Evolutionary conservation across 2,888 invertebrate genomes (phyloP).

Genomic region (Ophion ellenae): DNA sequence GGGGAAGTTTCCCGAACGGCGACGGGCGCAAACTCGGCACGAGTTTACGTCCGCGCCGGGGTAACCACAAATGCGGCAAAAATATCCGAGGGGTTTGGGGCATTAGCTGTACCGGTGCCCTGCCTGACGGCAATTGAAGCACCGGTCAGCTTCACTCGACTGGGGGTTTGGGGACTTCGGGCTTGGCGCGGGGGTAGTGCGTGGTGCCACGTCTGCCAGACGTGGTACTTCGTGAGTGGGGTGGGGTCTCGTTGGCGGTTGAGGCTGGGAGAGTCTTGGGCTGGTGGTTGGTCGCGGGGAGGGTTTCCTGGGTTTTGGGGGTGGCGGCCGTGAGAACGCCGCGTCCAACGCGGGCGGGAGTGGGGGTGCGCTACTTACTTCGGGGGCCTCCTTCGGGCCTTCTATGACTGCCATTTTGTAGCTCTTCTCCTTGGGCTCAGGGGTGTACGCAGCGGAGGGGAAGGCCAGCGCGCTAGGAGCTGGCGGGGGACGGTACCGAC

Average conservation of each 20-base stretch:
- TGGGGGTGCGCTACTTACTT: no score
- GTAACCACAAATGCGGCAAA: constrained; percentile 5
- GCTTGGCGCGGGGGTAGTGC: neutral
- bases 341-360: neutral
- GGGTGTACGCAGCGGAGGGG: neutral
- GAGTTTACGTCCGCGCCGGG: neutral
- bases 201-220: neutral
- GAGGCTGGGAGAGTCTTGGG: neutral
- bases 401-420: neutral
- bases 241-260: neutral
- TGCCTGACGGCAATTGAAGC: neutral
- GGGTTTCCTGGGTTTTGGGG: no score
- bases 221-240: neutral
- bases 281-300: neutral
- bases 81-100: neutral
- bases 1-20: no score
- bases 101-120: neutral
- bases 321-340: neutral
- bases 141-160: neutral
- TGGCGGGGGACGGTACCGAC: constrained; percentile 16
- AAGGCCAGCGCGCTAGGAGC: neutral
- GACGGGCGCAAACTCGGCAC: no score
- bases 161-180: no score
- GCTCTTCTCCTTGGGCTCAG: neutral
- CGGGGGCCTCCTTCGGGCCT: neutral